Conservation (phyloP, 1,140 invertebrate genomes). For the Drosophila grimshawi region DNA sequence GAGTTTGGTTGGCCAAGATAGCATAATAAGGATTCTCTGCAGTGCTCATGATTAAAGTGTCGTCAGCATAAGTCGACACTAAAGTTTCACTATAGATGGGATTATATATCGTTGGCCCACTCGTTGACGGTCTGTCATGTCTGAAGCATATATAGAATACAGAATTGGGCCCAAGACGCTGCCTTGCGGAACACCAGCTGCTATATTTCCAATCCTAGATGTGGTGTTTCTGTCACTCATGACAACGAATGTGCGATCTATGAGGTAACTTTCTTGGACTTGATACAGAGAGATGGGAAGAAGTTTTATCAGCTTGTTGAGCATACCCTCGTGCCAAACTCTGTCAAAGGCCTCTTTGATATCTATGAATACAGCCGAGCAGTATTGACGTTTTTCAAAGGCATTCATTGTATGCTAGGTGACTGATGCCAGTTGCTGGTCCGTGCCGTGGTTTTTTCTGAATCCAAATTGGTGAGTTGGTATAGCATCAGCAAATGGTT, state of each 20-base stretch:
- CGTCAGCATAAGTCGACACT: no score
- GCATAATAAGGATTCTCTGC: no score
- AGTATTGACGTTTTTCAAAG: constrained; percentile 6
- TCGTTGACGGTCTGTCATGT: constrained; percentile 2
- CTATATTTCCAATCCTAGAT: constrained; percentile 3
- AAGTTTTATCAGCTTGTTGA: constrained; percentile 18
- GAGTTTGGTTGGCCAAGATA: no score
- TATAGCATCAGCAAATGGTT: neutral
- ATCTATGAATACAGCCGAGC: constrained; percentile 33
- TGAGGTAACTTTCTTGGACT: constrained; percentile 10
- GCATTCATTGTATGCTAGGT: constrained; percentile 6
- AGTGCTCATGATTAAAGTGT: no score
- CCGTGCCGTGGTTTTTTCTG: constrained; percentile 1
- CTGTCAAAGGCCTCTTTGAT: constrained; percentile 22
- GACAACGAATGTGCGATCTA: constrained; percentile 8
- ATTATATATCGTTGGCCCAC: no score
- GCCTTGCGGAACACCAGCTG: constrained; percentile 32
- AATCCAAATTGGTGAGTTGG: constrained; percentile 36
- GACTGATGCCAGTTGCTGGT: constrained; percentile 11
- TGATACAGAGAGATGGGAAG: constrained; percentile 1
- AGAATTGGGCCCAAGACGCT: constrained; percentile 25
- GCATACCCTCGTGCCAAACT: constrained; percentile 24
- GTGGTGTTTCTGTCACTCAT: neutral
- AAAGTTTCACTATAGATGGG: no score
- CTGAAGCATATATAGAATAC: constrained; percentile 4